Evolutionary conservation across 2,797 vertebrate genomes (phyloP), one percentile per base, ranked within the genome.

Genomic region (Telmatherina bonti): DNA sequence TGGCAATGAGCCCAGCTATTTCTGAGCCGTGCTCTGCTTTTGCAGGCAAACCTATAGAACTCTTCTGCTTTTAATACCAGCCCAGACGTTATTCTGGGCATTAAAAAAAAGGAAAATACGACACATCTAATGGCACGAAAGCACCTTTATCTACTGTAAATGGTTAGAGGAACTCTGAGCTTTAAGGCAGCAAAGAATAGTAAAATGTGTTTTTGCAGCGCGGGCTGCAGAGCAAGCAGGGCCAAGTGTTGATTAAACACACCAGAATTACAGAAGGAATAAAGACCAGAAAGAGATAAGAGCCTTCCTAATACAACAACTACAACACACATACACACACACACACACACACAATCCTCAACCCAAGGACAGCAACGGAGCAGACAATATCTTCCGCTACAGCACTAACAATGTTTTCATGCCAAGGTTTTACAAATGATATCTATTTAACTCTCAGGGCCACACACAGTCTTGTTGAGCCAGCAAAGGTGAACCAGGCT

Each of bases 161-260:
- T 54, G 29, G 66, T 62, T 58, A 51, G 74, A 78, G 71, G 72
- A 79, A 85, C 74, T 83, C 59, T 9, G 29, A 70, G 78, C 51
- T 79, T 80, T 77, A 73, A 78, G 85, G 81, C 29, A n/a, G 58
- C 77, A 70, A 33, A 71, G 57, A 80, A 61, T 6, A 56, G 36
- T 47, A 31, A 62, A 82, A 72, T 61, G 78, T 47, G 63, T 82
- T 86, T 85, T 66, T 67, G 58, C 68, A 67, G 51, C 1, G 45
- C 70, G 67, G 55, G 70, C 67, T 86, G 47, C 13, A 18, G 74
- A 67, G 60, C 62, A 62, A 77, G 67, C 63, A 10, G 76, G 78
- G 86, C 83, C 86, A 88, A 88, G 74, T 68, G 78, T 89, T 85
- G 85, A 91, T 90, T 83, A 86, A 84, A 87, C 72, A 72, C 52